These are phyloP conservation scores for Xestia rhomboidea DNA, from an alignment of 2,888 invertebrate species.

Conservation along the genomic window DNA sequence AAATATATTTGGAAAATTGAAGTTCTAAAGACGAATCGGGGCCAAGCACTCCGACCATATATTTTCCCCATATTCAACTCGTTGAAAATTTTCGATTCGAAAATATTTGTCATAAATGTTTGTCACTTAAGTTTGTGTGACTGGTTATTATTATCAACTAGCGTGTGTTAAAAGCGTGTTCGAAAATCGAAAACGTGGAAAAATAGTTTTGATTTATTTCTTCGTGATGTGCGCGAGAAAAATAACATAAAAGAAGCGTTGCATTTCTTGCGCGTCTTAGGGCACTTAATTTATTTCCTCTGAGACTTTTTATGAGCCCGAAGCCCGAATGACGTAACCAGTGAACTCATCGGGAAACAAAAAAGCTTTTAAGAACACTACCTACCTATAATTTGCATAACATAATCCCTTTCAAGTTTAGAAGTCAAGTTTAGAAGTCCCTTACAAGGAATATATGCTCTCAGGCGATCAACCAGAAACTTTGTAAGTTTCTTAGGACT, in stretches of 20 bases:
- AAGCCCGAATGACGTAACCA: constrained; percentile 50
- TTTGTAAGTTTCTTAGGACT: constrained; percentile 44
- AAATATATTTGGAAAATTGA: constrained; percentile 72
- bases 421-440: constrained; percentile 33
- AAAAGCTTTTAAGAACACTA: constrained; percentile 33
- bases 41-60: constrained; percentile 55
- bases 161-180: constrained; percentile 22
- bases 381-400: constrained; percentile 34
- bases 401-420: constrained; percentile 40
- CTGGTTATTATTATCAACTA: constrained; percentile 47
- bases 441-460: constrained; percentile 42
- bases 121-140: constrained; percentile 44
- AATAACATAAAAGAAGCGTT: constrained; percentile 27
- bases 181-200: constrained; percentile 9
- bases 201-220: constrained; percentile 25
- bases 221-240: constrained; percentile 12
- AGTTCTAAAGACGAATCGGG: constrained; percentile 65
- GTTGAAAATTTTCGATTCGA: constrained; percentile 50
- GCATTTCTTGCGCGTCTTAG: constrained; percentile 27
- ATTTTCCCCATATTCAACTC: constrained; percentile 54
- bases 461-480: constrained; percentile 46
- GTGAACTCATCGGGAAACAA: constrained; percentile 56
- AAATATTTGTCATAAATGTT: constrained; percentile 62
- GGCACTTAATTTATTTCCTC: constrained; percentile 30
- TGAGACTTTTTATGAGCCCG: constrained; percentile 29